Base-by-base conservation (phyloP, 2,888 invertebrate genomes). In the Palloptera scutellata region DNA sequence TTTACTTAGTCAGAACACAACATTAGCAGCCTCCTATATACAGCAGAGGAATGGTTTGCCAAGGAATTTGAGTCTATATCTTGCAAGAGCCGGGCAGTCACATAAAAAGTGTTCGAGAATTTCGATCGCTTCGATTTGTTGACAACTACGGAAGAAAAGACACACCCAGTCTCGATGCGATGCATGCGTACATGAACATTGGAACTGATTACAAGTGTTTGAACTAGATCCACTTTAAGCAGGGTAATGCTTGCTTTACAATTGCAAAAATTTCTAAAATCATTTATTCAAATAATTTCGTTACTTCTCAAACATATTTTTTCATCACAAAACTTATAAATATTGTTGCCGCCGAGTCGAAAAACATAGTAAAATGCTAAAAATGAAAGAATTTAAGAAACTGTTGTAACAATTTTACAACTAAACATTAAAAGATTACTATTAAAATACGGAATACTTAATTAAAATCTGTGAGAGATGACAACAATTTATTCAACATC, bases 301-400 rank as follows among this genome's bases (percentile, higher is more conserved):
- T 48, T n/a, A 48, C 13, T n/a, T 48, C 52, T 53, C 40, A 51
- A 58, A 54, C 53, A 63, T 61, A 58, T 53, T 66, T 67, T 66
- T 67, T 67, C 62, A 66, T 63, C 9, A 61, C n/a, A 52, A 54
- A 52, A 41, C 40, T 48, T 9, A 40, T 17, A 54, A 53, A 76
- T 74, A 77, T 79, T 79, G 79, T 80, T 81, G 82, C 77, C 81
- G 81, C 79, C 80, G 78, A 77, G 76, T 77, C 76, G 76, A 70
- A 73, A 74, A 79, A 63, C 63, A 60, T 12, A 69, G 20, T 10
- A 55, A 55, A 59, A 57, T 20, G 20, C 17, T 51, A 60, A 45
- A 61, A 9, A 68, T 15, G 9, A 58, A 68, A 59, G 52, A 54
- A 48, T 54, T 60, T 60, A 53, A 66, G 42, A 45, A 58, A 58